Evolutionary conservation across 2,113 vertebrate species (phyloP), one percentile per base, ranked within the genome.

Genomic region (Oreochromis spilurus): DNA sequence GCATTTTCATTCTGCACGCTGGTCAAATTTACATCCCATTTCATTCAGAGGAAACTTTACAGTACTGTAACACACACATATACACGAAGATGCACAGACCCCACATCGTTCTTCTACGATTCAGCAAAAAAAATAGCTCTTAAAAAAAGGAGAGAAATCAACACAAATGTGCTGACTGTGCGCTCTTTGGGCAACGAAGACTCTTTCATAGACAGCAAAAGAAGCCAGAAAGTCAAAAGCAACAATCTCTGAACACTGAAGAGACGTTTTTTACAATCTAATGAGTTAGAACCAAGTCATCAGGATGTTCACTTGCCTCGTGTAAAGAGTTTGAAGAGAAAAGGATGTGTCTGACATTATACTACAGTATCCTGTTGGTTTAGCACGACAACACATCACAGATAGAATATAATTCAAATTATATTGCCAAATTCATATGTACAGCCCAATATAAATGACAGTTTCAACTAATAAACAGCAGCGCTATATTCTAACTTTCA

Each of bases 1-100:
- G 45, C 55, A 85, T 90, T 90, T 72, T 90, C 53, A 93, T 93
- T 93, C 88, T 92, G 87, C 91, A 90, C 31, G 26, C 85, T 87
- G 91, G 88, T 94, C 89, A 92, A 90, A 94, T 95, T 93, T 93
- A 91, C 92, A 94, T 94, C 89, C 85, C 87, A 91, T 93, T 94
- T 93, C 82, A 93, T 93, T 89, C 92, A 88, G 60, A 55, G 86
- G 52, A 86, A 92, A 91, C 89, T 62, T 91, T 82, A 86, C 86
- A 77, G 83, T 79, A 82, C 84, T 84, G 60, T 57, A 83, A 60
- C 65, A 81, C 90, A 84, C 82, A 72, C 29, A 85, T 26, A 82
- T 58, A 80, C 79, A 89, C 83, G 24, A 40, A 78, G 34, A 82
- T 19, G 60, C 57, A 83, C 89, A 84, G 81, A 78, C 34, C 78